Percentiles rank a stretch among this genome's conserved stretches.
Evolutionary conservation across 2,113 vertebrate genomes (phyloP).

Genomic region (Pelusios castaneus): DNA sequence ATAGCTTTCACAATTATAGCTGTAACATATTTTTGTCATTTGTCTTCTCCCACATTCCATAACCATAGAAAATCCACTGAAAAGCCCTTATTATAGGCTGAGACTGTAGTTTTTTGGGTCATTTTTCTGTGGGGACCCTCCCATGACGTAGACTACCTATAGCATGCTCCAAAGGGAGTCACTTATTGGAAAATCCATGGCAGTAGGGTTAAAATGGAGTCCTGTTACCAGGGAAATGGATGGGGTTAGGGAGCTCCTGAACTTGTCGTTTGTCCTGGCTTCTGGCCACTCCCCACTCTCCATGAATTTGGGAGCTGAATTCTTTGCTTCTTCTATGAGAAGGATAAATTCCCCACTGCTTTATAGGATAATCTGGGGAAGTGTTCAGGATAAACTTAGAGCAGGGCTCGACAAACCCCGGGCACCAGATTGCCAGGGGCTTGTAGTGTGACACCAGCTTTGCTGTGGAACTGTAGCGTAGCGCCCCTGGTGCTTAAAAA

Average conservation of each 20-base stretch:
- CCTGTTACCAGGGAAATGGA: not conserved
- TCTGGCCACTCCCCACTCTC: not conserved
- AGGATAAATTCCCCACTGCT: not conserved
- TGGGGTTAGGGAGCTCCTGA: not conserved
- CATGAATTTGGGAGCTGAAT: not conserved
- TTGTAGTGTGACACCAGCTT: no score
- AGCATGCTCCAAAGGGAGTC: not conserved
- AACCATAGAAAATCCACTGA: not conserved
- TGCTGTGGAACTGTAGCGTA: no score
- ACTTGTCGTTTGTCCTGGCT: not conserved
- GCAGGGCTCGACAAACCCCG: no score
- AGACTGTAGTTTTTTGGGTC: not conserved
- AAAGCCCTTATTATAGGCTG: not conserved
- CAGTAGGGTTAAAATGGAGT: not conserved
- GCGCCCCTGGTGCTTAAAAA: no score
- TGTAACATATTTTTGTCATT: not conserved
- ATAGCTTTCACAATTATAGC: not conserved
- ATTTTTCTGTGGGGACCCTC: not conserved
- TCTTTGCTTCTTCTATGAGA: accelerated
- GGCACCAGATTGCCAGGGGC: no score
- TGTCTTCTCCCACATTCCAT: not conserved
- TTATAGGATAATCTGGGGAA: not conserved
- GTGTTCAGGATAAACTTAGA: not conserved
- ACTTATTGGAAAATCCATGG: not conserved
- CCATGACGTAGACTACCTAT: not conserved